Percentiles rank a stretch among this genome's conserved stretches.
phyloP scores from a whole-genome alignment of 2,888 invertebrate genomes.

The Aquatica leii region DNA sequence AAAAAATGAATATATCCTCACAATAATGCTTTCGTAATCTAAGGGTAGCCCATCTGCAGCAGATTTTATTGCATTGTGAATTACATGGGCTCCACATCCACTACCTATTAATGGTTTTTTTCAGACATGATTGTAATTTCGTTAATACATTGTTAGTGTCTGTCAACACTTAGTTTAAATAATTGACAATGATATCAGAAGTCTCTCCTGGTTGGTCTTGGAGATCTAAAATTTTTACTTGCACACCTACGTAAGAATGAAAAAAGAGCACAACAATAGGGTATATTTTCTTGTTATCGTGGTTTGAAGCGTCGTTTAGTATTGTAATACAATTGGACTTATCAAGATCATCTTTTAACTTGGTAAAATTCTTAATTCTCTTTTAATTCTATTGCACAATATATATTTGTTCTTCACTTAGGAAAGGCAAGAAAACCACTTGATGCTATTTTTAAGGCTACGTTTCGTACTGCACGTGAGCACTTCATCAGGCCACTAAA shows the following conservation, averaged over 20 bases:
- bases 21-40: constrained; percentile 44
- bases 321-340: constrained; percentile 12
- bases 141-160: constrained; percentile 45
- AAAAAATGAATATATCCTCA: constrained; percentile 46
- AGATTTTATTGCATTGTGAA: constrained; percentile 47
- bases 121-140: constrained; percentile 43
- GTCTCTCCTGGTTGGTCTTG: constrained; percentile 43
- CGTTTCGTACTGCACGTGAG: too few species aligned
- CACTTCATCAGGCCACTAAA: too few species aligned
- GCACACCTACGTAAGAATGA: constrained; percentile 37
- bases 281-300: constrained; percentile 48
- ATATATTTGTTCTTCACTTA: too few species aligned
- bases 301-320: constrained; percentile 49
- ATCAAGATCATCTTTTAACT: too few species aligned
- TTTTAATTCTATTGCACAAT: too few species aligned
- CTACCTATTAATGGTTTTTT: constrained; percentile 40
- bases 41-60: constrained; percentile 45
- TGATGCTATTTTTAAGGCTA: too few species aligned
- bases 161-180: constrained; percentile 46
- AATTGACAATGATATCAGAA: constrained; percentile 43
- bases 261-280: constrained; percentile 46
- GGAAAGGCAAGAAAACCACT: too few species aligned
- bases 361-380: too few species aligned
- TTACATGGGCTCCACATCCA: constrained; percentile 40
- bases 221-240: constrained; percentile 43